Evolutionary conservation across 2,113 vertebrate genomes (phyloP), one percentile per base, ranked within the genome.

Genomic region (Anguilla japonica): DNA sequence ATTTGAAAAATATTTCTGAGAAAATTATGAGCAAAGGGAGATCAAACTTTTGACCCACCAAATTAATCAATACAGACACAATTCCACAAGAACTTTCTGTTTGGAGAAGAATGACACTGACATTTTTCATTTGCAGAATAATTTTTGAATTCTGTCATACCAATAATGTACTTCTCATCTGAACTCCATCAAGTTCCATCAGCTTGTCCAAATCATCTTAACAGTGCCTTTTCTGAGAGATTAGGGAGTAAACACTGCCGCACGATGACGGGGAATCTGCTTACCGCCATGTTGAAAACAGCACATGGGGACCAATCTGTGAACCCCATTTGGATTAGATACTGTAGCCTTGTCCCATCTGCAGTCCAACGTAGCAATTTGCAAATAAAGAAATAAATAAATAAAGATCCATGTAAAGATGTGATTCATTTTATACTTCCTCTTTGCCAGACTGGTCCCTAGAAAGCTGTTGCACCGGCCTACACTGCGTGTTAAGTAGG

Each of bases 401-500:
- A 34, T 34, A 34, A 43, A 82, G 15, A 15, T 20, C 56, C 56
- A 60, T 43, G 71, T 75, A 34, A 83, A 14, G 40, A 53, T 53
- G 78, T 60, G 15, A 80, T 57, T 82, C 16, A 39, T 41, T 86
- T 82, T 11, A n/a, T 26, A 34, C 22, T 82, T 2, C 81, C 29
- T 50, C 34, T 22, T 39, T 79, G 43, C 3, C 20, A 14, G 4
- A 46, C 79, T 71, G 9, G 67, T 34, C 75, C 29, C 67, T 53
- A 82, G 41, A 41, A 20, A 56, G 46, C 34, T 46, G n/a, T 20
- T 16, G 46, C 56, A 16, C 41, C 34, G 20, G 63, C 8, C 9
- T 50, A 57, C n/a, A 53, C 41, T n/a, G 82, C 53, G 79, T 50
- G 86, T 87, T 84, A 87, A 79, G 86, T 83, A 41, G 82, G 50